These are phyloP conservation scores for Cavia aperea DNA, from an alignment of 2,113 vertebrate genomes.

Conservation along the genomic window DNA sequence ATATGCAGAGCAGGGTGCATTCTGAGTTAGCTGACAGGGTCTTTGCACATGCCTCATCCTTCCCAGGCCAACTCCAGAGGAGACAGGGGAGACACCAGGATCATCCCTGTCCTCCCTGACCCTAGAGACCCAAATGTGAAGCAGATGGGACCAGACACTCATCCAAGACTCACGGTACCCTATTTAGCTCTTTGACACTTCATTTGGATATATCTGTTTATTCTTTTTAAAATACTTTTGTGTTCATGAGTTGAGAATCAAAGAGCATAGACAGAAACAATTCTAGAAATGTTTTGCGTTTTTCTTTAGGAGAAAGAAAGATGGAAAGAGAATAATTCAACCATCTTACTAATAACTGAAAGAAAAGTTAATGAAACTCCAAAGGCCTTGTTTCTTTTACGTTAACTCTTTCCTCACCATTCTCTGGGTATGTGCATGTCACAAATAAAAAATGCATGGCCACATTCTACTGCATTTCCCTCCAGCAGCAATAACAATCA, in stretches of 20 bases:
- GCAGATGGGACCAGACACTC: constrained; percentile 63
- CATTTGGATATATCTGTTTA: constrained; percentile 66
- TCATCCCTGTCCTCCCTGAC: constrained; percentile 14
- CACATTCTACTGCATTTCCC: background rate
- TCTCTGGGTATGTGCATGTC: background rate
- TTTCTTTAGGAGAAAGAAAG: background rate
- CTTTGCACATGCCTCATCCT: constrained; percentile 14
- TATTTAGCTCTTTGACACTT: constrained; percentile 54
- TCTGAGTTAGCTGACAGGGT: background rate
- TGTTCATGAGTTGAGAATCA: constrained; percentile 16
- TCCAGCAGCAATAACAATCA: background rate
- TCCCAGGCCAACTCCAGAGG: constrained; percentile 5
- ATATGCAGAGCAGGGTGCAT: background rate
- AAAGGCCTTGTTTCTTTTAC: background rate
- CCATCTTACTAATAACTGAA: background rate
- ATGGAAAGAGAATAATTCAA: background rate
- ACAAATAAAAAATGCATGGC: background rate
- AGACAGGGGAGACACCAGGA: background rate
- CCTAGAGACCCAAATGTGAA: constrained; percentile 47
- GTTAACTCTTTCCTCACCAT: background rate
- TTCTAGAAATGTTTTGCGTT: constrained; percentile 37
- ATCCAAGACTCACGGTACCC: constrained; percentile 57
- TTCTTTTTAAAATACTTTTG: constrained; percentile 54
- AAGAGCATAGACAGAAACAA: constrained; percentile 38
- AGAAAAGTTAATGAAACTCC: background rate